Evolutionary conservation across 1,140 invertebrate genomes (phyloP), one percentile per base, ranked within the genome.

Genomic region (Papilio polytes): DNA sequence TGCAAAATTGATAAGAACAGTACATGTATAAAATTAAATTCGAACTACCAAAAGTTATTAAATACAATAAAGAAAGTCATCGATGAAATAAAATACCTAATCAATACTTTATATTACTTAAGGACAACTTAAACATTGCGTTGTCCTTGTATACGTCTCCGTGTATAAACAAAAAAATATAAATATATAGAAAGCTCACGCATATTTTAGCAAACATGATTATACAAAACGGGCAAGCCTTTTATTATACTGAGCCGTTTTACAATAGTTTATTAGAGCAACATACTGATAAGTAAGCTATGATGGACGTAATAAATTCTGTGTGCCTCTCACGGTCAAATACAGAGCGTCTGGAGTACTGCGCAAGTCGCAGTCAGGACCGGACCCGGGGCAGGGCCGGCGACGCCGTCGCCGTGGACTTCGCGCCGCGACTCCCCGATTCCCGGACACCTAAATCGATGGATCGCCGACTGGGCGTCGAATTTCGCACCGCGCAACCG

Each of bases 281-380:
- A 77, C 15, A 31, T 26, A 48, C 20, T 22, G 74, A 77, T 8
- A 59, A 80, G 51, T 20, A 78, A 70, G 53, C 78, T 70, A 70
- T 22, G 80, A 78, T 78, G 78, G 83, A 83, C 81, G 84, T 84
- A 86, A 82, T 86, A 87, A 86, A 84, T 87, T 63, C 44, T 56
- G 9, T 83, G 90, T 88, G 83, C 83, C 91, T 7, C 93, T 94
- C 92, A 94, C 93, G 91, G 91, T 94, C 86, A 93, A 92, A 91
- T 92, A 91, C 82, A 85, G 88, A 92, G 86, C 89, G 81, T 85
- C 80, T 82, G 82, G 82, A 72, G 81, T 63, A 88, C 87, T 85
- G 83, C 85, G 88, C 88, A 91, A 91, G 90, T 41, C 36, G 36
- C 36, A 41, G 36, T 7, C 36, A 41, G 36, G 7, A 8, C 91